A percentile compares a stretch with the other conserved stretches of the same genome.
Conservation (phyloP, 2,797 vertebrate genomes). For the Cyclopterus lumpus region DNA sequence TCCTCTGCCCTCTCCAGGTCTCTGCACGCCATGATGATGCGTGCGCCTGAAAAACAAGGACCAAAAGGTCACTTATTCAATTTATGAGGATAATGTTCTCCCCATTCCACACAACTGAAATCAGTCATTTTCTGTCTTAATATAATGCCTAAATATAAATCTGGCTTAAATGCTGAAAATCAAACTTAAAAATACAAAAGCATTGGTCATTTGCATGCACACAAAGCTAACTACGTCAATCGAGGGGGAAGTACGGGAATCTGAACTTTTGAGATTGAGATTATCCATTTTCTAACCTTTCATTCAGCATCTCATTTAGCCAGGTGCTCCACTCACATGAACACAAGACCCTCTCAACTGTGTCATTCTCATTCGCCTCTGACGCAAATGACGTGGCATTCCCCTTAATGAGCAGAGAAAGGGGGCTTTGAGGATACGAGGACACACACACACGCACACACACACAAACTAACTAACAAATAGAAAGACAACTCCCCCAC, state of each 20-base stretch:
- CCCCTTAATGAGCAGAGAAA: constrained; percentile 64
- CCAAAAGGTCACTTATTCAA: background rate
- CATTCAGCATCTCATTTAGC: constrained; percentile 54
- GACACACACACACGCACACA: constrained; percentile 12
- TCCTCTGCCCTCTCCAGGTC: constrained; percentile 88
- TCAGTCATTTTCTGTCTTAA: background rate
- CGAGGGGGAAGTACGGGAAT: constrained; percentile 20
- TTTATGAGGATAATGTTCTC: background rate
- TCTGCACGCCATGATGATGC: constrained; percentile 91
- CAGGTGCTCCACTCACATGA: constrained; percentile 33
- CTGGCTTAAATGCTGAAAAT: background rate
- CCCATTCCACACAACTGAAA: background rate
- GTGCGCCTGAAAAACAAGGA: constrained; percentile 84
- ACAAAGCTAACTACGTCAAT: constrained; percentile 14
- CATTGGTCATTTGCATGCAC: constrained; percentile 27
- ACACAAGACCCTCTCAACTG: constrained; percentile 58
- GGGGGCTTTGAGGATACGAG: constrained; percentile 52
- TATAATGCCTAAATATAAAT: background rate
- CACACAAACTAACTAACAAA: constrained; percentile 11
- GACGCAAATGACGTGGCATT: constrained; percentile 60
- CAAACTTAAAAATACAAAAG: constrained; percentile 11
- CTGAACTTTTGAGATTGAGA: constrained; percentile 28
- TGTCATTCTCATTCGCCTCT: constrained; percentile 49
- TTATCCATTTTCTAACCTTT: constrained; percentile 40
- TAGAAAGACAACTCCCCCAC: constrained; percentile 1